Evolutionary conservation across 2,113 vertebrate species (phyloP), one percentile per base, ranked within the genome.

Genomic region (Lynx canadensis): DNA sequence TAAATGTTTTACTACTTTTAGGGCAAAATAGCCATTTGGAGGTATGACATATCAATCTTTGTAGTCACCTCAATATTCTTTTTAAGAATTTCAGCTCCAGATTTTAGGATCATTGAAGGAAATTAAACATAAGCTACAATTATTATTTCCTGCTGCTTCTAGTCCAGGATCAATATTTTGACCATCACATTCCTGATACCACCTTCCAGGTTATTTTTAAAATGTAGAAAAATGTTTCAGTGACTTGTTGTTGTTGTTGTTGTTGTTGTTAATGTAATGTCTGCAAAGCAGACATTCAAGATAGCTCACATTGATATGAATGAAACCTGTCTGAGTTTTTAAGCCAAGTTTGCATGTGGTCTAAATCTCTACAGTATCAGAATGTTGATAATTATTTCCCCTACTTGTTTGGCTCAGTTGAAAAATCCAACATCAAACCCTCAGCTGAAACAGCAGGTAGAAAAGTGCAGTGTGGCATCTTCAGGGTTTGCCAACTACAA

Each of bases 351-450:
- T 85, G 16, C 31, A 79, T 48, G 55, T 95, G 71, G 18, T 21
- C 31, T 85, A 60, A 94, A 23, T 68, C 74, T 88, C 50, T 52
- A 50, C 3, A 83, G 78, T 66, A 66, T 96, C 85, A 83, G 55
- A 92, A 73, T 41, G 50, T 55, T 82, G 68, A 48, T n/a, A 89
- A 25, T 45, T 71, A 33, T 85, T 90, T 83, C 73, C 31, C 50
- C 52, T 95, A 63, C 57, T 50, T 96, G 9, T 86, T 86, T 96
- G 97, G 73, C 95, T 96, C 73, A 91, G 48, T 27, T 93, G 57
- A 45, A 93, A 97, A 80, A 25, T 84, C 33, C 63, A 78, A 84
- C 31, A 84, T 95, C 63, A 90, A 94, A 87, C 15, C 50, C 15
- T 97, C 79, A 87, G 55, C 48, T 89, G 78, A 23, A 93, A 74